Base-by-base conservation (phyloP, 1,140 invertebrate genomes). In the Dinoponera quadriceps region DNA sequence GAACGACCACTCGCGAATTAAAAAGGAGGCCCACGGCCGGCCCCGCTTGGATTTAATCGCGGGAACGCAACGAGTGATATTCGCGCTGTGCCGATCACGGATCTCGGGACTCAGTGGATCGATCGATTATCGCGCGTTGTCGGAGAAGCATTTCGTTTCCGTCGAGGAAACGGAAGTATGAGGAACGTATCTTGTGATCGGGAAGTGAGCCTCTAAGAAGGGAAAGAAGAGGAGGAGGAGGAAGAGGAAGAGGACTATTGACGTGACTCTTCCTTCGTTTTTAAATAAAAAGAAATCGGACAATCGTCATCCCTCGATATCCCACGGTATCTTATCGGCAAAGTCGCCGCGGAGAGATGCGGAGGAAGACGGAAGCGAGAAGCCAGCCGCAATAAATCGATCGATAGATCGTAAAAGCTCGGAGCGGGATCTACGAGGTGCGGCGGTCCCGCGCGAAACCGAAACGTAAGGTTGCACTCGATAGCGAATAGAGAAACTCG, bases 401-500 rank as follows among this genome's bases (percentile, higher is more conserved):
- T 38, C 11, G 3, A 33, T 33, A 63, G 33, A 25, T 33, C 7
- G 38, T 22, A 2, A 54, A 16, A n/a, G n/a, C 0, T 14, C 16
- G 18, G 13, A 14, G 3, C 20, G 20, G 22, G 13, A 22, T 27
- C 27, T 59, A 59, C 20, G 20, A 14, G 14, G 4, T 66, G 57
- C 38, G 29, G 29, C 1, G 20, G 18, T 38, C 14, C 48, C 4
- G 3, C 18, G 9, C 18, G 22, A 48, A 22, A 9, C 29, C 25
- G 27, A 48, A 68, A 59, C 22, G 3, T 5, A 69, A 57, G 71
- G 7, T 71, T 44, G 51, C 55, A 71, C 55, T 14, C 38, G 59
- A 71, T 44, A 78, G 18, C 22, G 18, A 63, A 82, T 89, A 89
- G 86, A 89, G 87, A 92, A 91, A 92, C 86, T 86, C 80, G 73